Evolutionary conservation across 2,888 invertebrate genomes (phyloP), one percentile per base, ranked within the genome.

Genomic region (Luperina nickerlii): DNA sequence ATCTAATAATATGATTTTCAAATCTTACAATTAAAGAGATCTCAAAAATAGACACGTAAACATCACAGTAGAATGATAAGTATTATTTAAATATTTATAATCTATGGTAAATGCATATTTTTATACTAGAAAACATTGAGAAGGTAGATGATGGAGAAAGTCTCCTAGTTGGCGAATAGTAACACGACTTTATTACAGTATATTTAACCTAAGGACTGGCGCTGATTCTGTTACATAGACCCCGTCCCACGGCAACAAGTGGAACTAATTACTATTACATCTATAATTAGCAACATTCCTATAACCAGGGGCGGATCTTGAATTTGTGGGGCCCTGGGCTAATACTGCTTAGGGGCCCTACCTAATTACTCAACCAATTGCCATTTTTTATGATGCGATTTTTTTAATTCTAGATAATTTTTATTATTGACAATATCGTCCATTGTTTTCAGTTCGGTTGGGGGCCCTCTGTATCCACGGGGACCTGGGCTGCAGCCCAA

Each of bases 1-100:
- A 54, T 73, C 32, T 70, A 78, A 18, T 77, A 83, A 24, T 77
- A 83, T 78, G 71, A 83, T 74, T 79, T 73, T 65, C n/a, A 71
- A 71, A 60, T 74, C 66, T 83, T 83, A 82, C 32, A 70, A 4
- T 73, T 79, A 83, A 70, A 78, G 83, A 83, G 70, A 82, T 82
- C 82, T 82, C 82, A 82, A 82, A 82, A 82, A 82, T 82, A 83
- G 69, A 82, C 79, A 83, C 65, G 48, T 62, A 62, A 20, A 75
- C 74, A 83, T 83, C 82, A 83, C 84, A 79, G 84, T 72, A 80
- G 62, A 79, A 42, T 83, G 65, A 73, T 71, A 68, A 48, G 38
- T 62, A 42, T 45, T 67, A 75, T 54, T 51, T 72, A 24, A 57
- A 60, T 38, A 65, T 65, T 45, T 62, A 42, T 62, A 60, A 38